Evolutionary conservation across 2,113 vertebrate genomes (phyloP), one percentile per base, ranked within the genome.

Genomic region (Odontesthes bonariensis): DNA sequence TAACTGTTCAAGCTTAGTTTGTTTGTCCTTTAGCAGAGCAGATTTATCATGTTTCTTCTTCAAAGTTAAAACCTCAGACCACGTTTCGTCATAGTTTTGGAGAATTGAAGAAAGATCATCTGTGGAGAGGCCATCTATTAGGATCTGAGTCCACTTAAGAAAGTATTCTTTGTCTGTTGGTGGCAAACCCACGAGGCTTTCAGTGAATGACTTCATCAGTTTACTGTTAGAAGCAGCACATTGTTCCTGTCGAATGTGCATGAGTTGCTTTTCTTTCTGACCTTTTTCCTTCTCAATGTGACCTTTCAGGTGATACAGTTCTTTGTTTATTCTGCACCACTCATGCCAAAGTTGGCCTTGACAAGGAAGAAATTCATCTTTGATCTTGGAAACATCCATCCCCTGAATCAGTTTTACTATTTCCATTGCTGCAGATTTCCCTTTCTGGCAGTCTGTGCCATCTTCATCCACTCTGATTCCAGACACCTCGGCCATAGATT

Each of bases 241-340:
- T 1, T 96, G 96, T 11, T 92, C 31, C 0, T 12, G 0, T 47
- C 94, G 82, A 51, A 92, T 90, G 16, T 85, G 7, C 32, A 52
- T 86, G n/a, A 82, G 78, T 53, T 95, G 58, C 1, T 90, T 52
- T 62, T 92, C 70, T 46, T 91, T 93, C 74, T 83, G 69, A 57
- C 31, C 72, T 33, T 89, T 92, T 6, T 88, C 7, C 52, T 87
- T 85, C 62, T 91, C 89, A 64, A 77, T 44, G 23, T 91, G 0
- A 33, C 93, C 90, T 88, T 88, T 85, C 3, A 95, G 62, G 7
- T 86, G 62, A 69, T 90, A 58, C 38, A 27, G 69, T 27, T 94
- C 91, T 78, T 90, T 94, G 35, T 94, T 91, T 52, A 87, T 91
- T 62, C 31, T 69, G 42, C 92, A 92, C 93, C 93, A 95, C 0